These are phyloP conservation scores for Koerneria pararmatus DNA, from an alignment of 2,888 invertebrate species.

Conservation along the genomic window DNA sequence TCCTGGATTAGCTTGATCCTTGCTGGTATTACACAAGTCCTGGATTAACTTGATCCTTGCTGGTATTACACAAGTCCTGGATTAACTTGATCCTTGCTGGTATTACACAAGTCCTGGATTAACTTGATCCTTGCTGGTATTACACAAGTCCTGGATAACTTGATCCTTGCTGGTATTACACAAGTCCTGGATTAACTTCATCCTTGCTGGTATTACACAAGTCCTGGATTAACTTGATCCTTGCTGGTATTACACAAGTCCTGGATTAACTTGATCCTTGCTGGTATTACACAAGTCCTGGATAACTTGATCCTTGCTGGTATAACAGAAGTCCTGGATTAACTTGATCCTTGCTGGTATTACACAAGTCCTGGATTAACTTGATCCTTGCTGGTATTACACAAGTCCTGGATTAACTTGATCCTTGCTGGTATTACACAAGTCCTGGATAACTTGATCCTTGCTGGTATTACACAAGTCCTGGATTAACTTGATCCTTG, in stretches of 20 bases:
- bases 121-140: conserved; percentile 52
- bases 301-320: conserved; percentile 49
- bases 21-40: conserved; percentile 49
- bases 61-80: conserved; percentile 52
- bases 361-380: conserved; percentile 44
- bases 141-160: conserved; percentile 49
- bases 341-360: conserved; percentile 52
- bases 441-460: conserved; percentile 55
- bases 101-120: conserved; percentile 51
- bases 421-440: conserved; percentile 51
- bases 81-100: conserved; percentile 48
- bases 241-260: conserved; percentile 48
- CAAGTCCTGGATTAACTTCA: conserved; percentile 50
- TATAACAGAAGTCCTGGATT: conserved; percentile 51
- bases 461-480: conserved; percentile 48
- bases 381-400: conserved; percentile 53
- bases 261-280: conserved; percentile 50
- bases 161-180: conserved; percentile 51
- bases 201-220: conserved; percentile 49
- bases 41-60: conserved; percentile 49
- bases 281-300: conserved; percentile 50
- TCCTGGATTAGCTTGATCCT: conserved; percentile 51
- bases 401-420: conserved; percentile 49
- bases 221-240: conserved; percentile 53
- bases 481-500: conserved; percentile 50